These are phyloP conservation scores for Orbicella faveolata DNA, from an alignment of 64 coral and sea anemone genomes.

Conservation along the genomic window DNA sequence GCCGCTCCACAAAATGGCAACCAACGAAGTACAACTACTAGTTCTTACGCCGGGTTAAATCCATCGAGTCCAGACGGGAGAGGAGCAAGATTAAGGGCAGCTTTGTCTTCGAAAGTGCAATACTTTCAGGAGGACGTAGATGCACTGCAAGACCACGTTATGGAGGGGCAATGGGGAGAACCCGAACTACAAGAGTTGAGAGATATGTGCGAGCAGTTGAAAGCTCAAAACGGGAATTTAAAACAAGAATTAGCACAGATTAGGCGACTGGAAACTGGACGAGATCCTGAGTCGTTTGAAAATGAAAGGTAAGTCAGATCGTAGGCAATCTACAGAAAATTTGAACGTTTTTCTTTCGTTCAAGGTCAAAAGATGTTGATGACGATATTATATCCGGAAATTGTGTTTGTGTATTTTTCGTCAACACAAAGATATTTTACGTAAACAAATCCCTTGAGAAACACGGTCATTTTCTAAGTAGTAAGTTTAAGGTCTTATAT, in stretches of 20 bases:
- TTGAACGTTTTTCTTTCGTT: background rate
- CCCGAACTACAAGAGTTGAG: constrained; percentile 72
- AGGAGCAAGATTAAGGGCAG: constrained; percentile 68
- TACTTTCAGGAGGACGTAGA: constrained; percentile 81
- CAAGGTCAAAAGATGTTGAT: constrained; percentile 20
- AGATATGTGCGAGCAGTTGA: constrained; percentile 77
- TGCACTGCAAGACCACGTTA: constrained; percentile 76
- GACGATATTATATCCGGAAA: background rate
- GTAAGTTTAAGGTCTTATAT: constrained; percentile 22
- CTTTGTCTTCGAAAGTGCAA: constrained; percentile 75
- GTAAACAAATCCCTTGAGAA: background rate
- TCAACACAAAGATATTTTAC: constrained; percentile 2
- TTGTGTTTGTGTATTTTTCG: constrained; percentile 35
- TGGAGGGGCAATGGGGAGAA: constrained; percentile 71
- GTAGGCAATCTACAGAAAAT: constrained; percentile 1
- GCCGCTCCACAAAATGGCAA: constrained; percentile 32
- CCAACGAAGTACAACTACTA: constrained; percentile 34
- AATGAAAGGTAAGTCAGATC: constrained; percentile 52
- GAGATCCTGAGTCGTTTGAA: constrained; percentile 46
- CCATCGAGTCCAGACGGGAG: constrained; percentile 55
- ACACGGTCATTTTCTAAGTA: background rate
- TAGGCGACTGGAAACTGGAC: constrained; percentile 61
- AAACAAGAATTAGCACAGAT: constrained; percentile 65
- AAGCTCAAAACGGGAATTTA: constrained; percentile 53
- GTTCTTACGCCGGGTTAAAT: constrained; percentile 48